Percentiles rank a stretch among this genome's conserved stretches.
phyloP scores from a whole-genome alignment of 2,888 invertebrate species.

The Leucoptera coffeella region DNA sequence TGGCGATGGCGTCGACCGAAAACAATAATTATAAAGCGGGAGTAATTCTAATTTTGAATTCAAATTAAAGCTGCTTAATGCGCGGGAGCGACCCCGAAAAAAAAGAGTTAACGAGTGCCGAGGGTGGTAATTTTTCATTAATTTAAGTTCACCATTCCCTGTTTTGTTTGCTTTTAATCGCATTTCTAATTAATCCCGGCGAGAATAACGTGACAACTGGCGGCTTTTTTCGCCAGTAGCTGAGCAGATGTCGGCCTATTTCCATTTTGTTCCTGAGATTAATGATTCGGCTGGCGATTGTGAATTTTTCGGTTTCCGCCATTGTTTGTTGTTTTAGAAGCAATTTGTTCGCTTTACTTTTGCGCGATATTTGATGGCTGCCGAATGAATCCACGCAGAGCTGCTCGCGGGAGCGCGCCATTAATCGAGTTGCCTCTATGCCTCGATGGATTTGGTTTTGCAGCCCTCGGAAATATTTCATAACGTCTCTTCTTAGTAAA shows the following conservation, averaged over 20 bases:
- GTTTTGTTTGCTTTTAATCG: constrained; percentile 56
- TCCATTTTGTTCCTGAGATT: constrained; percentile 54
- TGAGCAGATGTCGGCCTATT: constrained; percentile 52
- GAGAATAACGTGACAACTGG: constrained; percentile 56
- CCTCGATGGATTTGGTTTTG: too few species aligned
- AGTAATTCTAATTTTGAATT: constrained; percentile 55
- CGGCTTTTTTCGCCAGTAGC: constrained; percentile 47
- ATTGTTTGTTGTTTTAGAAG: constrained; percentile 55
- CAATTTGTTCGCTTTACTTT: constrained; percentile 53
- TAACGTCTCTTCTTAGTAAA: too few species aligned
- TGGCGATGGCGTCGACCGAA: constrained; percentile 24
- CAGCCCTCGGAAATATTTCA: too few species aligned
- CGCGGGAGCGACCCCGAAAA: constrained; percentile 50
- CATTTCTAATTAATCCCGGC: constrained; percentile 55
- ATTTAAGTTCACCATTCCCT: constrained; percentile 55
- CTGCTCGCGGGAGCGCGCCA: too few species aligned
- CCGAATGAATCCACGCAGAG: too few species aligned
- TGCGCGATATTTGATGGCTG: too few species aligned
- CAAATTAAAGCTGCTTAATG: constrained; percentile 56
- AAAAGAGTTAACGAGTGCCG: constrained; percentile 52
- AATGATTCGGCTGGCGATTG: constrained; percentile 51
- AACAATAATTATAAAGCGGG: constrained; percentile 53
- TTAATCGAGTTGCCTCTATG: too few species aligned
- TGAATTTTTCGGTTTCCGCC: constrained; percentile 52
- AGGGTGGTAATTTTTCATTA: constrained; percentile 56